Evolutionary conservation across 2,797 vertebrate genomes (phyloP), one percentile per base, ranked within the genome.

Genomic region (Enoplosus armatus): DNA sequence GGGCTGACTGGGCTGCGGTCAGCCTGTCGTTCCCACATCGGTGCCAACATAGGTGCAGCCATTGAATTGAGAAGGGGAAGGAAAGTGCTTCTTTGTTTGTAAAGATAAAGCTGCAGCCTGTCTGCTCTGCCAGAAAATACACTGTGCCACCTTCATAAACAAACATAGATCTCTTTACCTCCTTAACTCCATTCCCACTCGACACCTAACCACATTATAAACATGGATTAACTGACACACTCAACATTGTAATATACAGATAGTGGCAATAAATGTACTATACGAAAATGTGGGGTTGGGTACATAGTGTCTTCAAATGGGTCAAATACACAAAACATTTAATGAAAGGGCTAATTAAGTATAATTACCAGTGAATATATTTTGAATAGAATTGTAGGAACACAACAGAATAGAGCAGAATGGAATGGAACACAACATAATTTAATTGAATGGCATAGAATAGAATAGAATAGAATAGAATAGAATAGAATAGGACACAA

Each of bases 61-160:
- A 95, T 95, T 96, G 90, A 95, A 93, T 82, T 84, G 73, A 95
- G 93, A 96, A 96, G 93, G 85, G 95, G 96, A 96, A 96, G 94
- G 91, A 95, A 94, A 94, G 87, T 85, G 86, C 85, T 93, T 93
- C 93, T 94, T 95, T 96, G 94, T 96, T 95, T 88, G 83, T 77
- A 90, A 51, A 92, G 91, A 94, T 93, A 94, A 93, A 90, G 68
- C 89, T 87, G 82, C 75, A 77, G 83, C 64, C 35, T 63, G 72
- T 60, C 77, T 79, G 78, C 62, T 77, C 66, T 66, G 68, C 77
- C 74, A 85, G 62, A 87, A 87, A 64, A 71, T 12, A 72, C 6
- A 76, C 48, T 65, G 20, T 8, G 65, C 45, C 75, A 90, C 56
- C 72, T 76, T 84, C 63, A 80, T 60, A 80, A 50, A 85, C 39